A percentile compares a stretch with the other conserved stretches of the same genome.
Evolutionary conservation across 2,888 invertebrate genomes (phyloP).

Genomic region (Clunio marinus): DNA sequence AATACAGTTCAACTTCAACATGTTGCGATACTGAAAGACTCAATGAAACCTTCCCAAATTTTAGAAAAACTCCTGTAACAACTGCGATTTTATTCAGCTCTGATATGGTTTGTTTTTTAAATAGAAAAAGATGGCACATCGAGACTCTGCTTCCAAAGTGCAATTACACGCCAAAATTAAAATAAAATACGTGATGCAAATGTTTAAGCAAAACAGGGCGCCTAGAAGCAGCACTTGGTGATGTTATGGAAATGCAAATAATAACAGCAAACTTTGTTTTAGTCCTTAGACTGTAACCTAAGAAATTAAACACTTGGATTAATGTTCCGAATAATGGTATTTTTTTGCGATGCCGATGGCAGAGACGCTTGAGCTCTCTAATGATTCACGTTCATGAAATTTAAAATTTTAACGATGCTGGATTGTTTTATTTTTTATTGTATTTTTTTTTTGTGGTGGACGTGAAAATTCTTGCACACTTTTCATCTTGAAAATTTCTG

Average conservation of each 20-base stretch:
- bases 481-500: too few species aligned
- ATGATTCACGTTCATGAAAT: slow-evolving; percentile 32
- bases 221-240: slow-evolving; percentile 2
- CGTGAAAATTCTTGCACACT: slow-evolving; percentile 13
- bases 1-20: too few species aligned
- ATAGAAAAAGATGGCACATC: too few species aligned
- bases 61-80: too few species aligned
- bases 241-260: slow-evolving; percentile 1
- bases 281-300: neutral
- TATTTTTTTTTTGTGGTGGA: too few species aligned
- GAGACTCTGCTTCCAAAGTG: too few species aligned
- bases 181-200: slow-evolving; percentile 37
- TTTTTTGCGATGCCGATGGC: neutral
- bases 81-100: too few species aligned
- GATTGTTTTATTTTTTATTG: too few species aligned
- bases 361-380: slow-evolving; percentile 23
- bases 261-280: neutral
- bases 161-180: slow-evolving; percentile 33
- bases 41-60: neutral
- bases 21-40: neutral
- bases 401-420: slow-evolving; percentile 34
- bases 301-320: neutral
- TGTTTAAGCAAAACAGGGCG: slow-evolving; percentile 8
- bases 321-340: slow-evolving; percentile 29
- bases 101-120: too few species aligned